phyloP scores from a whole-genome alignment of 1,140 invertebrate species.

The Protaetia brevitarsis region DNA sequence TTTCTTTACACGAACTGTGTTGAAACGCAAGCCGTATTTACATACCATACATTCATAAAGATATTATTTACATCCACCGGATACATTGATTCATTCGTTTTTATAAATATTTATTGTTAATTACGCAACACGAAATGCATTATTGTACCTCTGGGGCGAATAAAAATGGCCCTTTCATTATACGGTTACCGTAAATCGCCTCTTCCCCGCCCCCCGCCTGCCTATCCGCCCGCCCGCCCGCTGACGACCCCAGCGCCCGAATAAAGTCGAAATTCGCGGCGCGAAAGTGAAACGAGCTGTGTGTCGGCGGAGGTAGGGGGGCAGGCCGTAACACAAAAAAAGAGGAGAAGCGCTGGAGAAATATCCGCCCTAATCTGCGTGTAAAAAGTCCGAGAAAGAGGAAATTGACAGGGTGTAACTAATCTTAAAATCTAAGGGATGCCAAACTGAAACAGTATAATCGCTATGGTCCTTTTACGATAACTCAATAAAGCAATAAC shows the following conservation, averaged over 20 bases:
- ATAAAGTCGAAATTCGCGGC: background rate
- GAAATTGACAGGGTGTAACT: constrained; percentile 13
- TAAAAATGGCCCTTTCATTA: constrained; percentile 16
- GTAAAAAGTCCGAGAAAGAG: background rate
- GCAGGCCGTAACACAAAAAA: too few relatives aligned
- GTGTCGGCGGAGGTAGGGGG: too few relatives aligned
- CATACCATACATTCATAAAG: too few relatives aligned
- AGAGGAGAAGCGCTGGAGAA: background rate
- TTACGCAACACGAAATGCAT: constrained; percentile 1
- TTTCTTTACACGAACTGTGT: too few relatives aligned
- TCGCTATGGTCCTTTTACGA: constrained; percentile 15
- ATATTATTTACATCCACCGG: background rate
- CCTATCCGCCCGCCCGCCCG: too few relatives aligned
- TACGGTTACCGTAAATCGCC: constrained; percentile 5
- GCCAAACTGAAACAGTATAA: constrained; percentile 4
- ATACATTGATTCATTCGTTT: constrained; percentile 2
- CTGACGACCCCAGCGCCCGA: too few relatives aligned
- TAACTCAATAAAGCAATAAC: constrained; percentile 16
- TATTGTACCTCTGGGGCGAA: constrained; percentile 2
- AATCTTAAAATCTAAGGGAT: constrained; percentile 16
- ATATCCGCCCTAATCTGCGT: background rate
- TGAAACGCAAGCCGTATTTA: too few relatives aligned
- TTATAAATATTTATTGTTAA: constrained; percentile 16
- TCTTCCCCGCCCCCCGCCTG: too few relatives aligned
- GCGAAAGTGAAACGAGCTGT: background rate